Conservation (phyloP, 2,797 vertebrate genomes). For the Thamnophis elegans region DNA sequence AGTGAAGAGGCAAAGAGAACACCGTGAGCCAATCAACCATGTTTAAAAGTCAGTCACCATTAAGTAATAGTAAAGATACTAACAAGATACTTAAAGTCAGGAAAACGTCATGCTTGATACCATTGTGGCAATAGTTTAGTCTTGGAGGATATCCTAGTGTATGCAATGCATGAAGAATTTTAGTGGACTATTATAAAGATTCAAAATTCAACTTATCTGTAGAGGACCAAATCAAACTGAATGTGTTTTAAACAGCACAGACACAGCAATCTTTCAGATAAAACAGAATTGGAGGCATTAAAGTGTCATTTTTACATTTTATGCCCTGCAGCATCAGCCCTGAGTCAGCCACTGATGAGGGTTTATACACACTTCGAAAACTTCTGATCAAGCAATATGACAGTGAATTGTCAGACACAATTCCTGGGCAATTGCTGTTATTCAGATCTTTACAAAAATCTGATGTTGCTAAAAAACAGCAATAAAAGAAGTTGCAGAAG, state of each 20-base stretch:
- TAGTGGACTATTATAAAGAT: background rate
- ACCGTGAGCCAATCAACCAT: background rate
- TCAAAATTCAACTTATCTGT: background rate
- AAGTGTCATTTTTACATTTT: background rate
- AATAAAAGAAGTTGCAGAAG: background rate
- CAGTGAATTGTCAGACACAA: background rate
- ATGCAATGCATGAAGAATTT: background rate
- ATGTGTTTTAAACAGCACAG: background rate
- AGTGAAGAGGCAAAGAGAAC: background rate
- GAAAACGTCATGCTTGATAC: background rate
- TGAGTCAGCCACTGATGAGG: background rate
- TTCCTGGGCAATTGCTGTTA: background rate
- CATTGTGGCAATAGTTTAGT: background rate
- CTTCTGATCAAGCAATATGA: background rate
- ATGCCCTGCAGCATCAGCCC: background rate
- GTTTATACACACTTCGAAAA: background rate
- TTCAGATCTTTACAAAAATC: background rate
- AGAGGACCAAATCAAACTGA: background rate
- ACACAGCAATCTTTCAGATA: background rate
- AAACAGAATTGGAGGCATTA: background rate
- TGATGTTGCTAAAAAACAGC: background rate
- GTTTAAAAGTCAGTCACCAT: background rate
- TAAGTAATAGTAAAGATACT: background rate
- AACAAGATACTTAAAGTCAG: background rate
- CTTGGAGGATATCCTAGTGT: background rate